Evolutionary conservation across 1,140 invertebrate species (phyloP).

Genomic region (Drusus annulatus): DNA sequence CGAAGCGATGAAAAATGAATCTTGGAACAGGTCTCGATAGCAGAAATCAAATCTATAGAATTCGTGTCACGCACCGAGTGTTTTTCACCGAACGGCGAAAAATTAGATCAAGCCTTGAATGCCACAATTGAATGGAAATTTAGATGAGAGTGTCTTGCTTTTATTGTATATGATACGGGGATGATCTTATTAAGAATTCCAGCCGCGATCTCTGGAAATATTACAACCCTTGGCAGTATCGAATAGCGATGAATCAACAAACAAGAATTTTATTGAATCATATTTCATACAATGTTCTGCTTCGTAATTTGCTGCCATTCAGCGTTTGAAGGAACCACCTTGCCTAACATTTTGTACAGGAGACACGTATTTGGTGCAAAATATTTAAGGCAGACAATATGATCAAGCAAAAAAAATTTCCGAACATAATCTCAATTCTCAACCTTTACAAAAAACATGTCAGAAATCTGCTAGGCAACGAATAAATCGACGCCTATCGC

Average conservation of each 20-base stretch:
- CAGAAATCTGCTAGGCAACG: no score
- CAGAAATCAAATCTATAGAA: slow-evolving; percentile 28
- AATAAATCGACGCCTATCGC: no score
- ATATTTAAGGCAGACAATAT: no score
- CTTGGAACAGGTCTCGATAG: slow-evolving; percentile 3
- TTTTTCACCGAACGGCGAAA: slow-evolving; percentile 23
- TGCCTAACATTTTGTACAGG: no score
- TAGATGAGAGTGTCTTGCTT: slow-evolving; percentile 31
- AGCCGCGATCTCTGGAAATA: slow-evolving; percentile 18
- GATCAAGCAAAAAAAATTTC: no score
- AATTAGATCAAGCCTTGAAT: slow-evolving; percentile 25
- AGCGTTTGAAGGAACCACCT: not conserved
- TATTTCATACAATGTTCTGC: not conserved
- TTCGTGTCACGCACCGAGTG: slow-evolving; percentile 12
- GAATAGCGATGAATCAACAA: slow-evolving; percentile 30
- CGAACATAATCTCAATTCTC: no score
- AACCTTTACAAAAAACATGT: no score
- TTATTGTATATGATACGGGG: slow-evolving; percentile 8
- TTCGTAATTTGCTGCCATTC: slow-evolving; percentile 13
- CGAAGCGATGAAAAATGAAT: slow-evolving; percentile 37
- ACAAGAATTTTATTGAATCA: slow-evolving; percentile 31
- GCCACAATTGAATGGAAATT: slow-evolving; percentile 34
- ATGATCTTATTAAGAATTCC: not conserved
- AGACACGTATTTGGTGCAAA: no score
- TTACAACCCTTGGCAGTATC: slow-evolving; percentile 20